Evolutionary conservation across 2,113 vertebrate species (phyloP).

Genomic region (Lontra canadensis): DNA sequence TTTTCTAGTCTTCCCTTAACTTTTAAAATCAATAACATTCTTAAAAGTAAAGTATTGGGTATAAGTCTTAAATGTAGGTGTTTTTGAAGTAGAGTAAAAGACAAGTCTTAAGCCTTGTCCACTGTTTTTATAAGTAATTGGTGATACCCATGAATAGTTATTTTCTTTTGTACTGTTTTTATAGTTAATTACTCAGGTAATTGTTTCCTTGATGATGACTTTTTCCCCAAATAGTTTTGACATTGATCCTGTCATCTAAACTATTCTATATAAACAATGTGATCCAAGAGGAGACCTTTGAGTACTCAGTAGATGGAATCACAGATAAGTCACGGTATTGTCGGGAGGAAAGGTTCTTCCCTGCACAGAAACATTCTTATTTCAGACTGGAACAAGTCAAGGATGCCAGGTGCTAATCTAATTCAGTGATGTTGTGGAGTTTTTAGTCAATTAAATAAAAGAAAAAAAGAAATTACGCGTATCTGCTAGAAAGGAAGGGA

Average conservation of each 20-base stretch:
- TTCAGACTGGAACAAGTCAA: neutral
- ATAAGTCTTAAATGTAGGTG: neutral
- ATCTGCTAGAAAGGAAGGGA: neutral
- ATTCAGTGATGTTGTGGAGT: neutral
- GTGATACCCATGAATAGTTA: neutral
- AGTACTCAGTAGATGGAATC: too few species aligned
- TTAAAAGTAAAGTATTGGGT: neutral
- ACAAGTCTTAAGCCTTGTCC: neutral
- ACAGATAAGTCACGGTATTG: rapidly evolving
- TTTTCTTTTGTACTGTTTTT: neutral
- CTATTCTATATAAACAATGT: neutral
- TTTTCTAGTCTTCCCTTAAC: neutral
- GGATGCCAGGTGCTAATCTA: neutral
- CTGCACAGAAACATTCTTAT: neutral
- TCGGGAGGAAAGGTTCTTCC: neutral
- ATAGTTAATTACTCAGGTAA: neutral
- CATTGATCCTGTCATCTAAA: neutral
- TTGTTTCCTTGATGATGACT: neutral
- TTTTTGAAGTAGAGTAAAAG: neutral
- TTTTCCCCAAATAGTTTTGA: neutral
- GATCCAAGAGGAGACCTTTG: neutral
- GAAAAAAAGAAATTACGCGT: neutral
- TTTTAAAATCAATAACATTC: neutral
- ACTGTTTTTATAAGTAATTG: neutral
- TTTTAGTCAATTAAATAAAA: neutral